phyloP scores from a whole-genome alignment of 2,888 invertebrate genomes.

The Tachina fera region DNA sequence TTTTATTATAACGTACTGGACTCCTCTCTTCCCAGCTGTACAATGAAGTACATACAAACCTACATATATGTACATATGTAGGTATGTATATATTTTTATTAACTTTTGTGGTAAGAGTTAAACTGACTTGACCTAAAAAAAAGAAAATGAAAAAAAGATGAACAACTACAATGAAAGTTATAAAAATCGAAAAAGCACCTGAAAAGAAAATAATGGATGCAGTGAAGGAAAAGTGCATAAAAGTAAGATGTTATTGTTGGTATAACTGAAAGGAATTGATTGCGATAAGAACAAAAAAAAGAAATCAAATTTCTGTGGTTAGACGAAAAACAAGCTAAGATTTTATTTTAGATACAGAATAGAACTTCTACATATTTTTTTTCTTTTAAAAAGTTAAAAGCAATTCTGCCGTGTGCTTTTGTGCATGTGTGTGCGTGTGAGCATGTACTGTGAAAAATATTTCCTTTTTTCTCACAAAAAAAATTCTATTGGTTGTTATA shows the following conservation, averaged over 20 bases:
- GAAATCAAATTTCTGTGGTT: constrained; percentile 62
- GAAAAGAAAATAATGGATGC: constrained; percentile 41
- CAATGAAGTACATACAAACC: background rate
- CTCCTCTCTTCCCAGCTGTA: constrained; percentile 41
- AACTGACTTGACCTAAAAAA: constrained; percentile 61
- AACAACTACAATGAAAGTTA: constrained; percentile 32
- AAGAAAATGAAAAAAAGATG: background rate
- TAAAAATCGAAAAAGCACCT: constrained; percentile 43
- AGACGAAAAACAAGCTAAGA: constrained; percentile 42
- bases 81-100: constrained; percentile 9
- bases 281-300: constrained; percentile 55
- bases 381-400: constrained; percentile 7
- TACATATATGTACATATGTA: too few species aligned
- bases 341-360: constrained; percentile 13
- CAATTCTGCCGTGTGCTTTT: background rate
- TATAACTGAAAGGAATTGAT: constrained; percentile 52
- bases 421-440: background rate
- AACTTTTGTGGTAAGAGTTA: constrained; percentile 48
- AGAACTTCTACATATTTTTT: background rate
- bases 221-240: constrained; percentile 56
- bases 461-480: constrained; percentile 46
- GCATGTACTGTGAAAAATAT: constrained; percentile 49
- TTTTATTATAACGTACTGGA: constrained; percentile 50
- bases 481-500: constrained; percentile 60
- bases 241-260: constrained; percentile 57